Evolutionary conservation across 2,888 invertebrate species (phyloP), one percentile per base, ranked within the genome.

Genomic region (Mactromeris polynyma): DNA sequence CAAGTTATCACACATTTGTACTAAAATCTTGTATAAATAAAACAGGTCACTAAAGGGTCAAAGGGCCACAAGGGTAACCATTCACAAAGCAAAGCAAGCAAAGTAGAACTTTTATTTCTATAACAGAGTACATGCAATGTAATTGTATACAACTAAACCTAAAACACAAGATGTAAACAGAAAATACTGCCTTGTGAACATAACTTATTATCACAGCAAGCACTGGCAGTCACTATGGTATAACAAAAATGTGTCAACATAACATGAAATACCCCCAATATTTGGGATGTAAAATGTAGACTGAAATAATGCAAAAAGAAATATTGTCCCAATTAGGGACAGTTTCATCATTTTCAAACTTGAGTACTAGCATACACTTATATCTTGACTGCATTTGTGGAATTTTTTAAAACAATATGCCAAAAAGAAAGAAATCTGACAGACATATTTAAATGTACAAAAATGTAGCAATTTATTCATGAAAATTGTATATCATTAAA

Each of bases 51-150:
- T 33, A 33, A 33, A 33, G 73, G 33, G 26, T 36, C 31, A 73
- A 73, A 36, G 73, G 73, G 11, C 73, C 73, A 36, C 36, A 73
- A 73, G 73, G 73, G 26, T 11, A 73, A 73, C 73, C 73, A 73
- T 73, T 33, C 73, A 73, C 73, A 38, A 87, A 87, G 82, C 82
- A 87, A 86, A 87, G 87, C 87, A 87, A 42, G 81, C 82, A 77
- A 77, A 83, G 83, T 78, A 82, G 33, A 64, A 83, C 36, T 42
- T 83, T 87, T 87, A 83, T 83, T 87, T 86, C 80, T 46, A 81
- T 46, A 69, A 83, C 33, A 81, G 51, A 21, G 38, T 64, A 40
- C 87, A 87, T 87, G 87, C 87, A 84, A 79, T 78, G 81, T 51
- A 64, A 80, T 58, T 80, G 81, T 46, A 33, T 42, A 36, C 77